These are phyloP conservation scores for Artibeus jamaicensis DNA, from an alignment of 2,797 vertebrate species.

Conservation along the genomic window DNA sequence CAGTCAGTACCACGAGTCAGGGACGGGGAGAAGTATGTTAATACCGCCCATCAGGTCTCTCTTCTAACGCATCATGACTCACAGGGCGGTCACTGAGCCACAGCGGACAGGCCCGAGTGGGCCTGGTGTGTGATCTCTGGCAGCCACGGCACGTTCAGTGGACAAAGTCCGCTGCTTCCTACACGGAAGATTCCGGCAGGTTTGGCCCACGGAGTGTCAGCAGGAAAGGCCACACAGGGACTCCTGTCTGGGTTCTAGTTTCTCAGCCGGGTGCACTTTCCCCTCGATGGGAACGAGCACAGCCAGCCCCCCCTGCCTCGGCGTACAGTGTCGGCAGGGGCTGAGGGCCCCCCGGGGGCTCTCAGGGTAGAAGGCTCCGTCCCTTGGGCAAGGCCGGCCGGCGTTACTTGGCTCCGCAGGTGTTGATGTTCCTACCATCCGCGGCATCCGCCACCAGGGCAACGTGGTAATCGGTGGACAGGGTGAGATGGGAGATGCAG, in stretches of 20 bases:
- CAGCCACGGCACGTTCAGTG: background rate
- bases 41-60: constrained; percentile 50
- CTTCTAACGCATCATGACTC: constrained; percentile 33
- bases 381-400: constrained; percentile 40
- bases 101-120: constrained; percentile 50
- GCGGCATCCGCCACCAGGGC: constrained; percentile 93
- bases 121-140: constrained; percentile 61
- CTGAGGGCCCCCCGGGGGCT: background rate
- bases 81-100: constrained; percentile 52
- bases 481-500: constrained; percentile 96
- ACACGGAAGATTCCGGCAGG: constrained; percentile 55
- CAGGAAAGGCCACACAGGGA: constrained; percentile 46
- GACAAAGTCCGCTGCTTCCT: constrained; percentile 44
- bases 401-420: constrained; percentile 89
- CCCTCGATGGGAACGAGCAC: constrained; percentile 25
- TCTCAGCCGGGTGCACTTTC: constrained; percentile 59
- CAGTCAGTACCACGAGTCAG: constrained; percentile 46
- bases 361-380: constrained; percentile 36
- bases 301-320: background rate
- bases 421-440: constrained; percentile 98
- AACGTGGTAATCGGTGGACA: constrained; percentile 96
- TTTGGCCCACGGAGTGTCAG: constrained; percentile 36
- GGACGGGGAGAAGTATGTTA: constrained; percentile 63
- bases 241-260: background rate
- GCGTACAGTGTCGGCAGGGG: constrained; percentile 47